phyloP scores from a whole-genome alignment of 2,888 invertebrate species.

The Leucania comma region DNA sequence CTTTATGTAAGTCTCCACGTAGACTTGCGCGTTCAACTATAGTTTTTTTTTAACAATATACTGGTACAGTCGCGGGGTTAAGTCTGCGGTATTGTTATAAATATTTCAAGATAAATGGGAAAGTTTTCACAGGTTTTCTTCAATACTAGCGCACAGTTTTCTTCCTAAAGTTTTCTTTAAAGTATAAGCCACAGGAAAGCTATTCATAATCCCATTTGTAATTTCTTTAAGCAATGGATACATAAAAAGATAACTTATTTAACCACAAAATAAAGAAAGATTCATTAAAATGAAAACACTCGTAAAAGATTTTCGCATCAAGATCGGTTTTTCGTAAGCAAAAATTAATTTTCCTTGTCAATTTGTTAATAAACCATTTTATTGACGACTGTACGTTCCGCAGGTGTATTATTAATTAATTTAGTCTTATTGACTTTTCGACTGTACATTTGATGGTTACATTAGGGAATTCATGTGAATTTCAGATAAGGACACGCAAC shows the following conservation, averaged over 20 bases:
- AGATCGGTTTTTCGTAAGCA: background rate
- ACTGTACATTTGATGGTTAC: conserved; percentile 60
- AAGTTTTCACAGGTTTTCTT: background rate
- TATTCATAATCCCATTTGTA: background rate
- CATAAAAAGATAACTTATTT: background rate
- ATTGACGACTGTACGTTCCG: conserved; percentile 65
- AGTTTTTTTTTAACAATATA: conserved; percentile 69
- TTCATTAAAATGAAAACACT: background rate
- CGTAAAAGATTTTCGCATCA: background rate
- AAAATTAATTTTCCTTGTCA: background rate
- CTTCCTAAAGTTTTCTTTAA: background rate
- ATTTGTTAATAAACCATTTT: conserved; percentile 24
- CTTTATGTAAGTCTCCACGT: conserved; percentile 66
- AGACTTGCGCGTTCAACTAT: conserved; percentile 86
- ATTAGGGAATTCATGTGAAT: conserved; percentile 65
- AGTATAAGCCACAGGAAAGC: background rate
- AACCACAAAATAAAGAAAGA: background rate
- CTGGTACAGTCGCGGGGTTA: conserved; percentile 64
- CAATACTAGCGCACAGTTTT: background rate
- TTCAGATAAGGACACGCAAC: conserved; percentile 68
- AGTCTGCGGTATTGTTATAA: conserved; percentile 43
- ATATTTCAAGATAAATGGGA: background rate
- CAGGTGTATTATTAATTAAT: conserved; percentile 75
- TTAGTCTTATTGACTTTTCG: conserved; percentile 76
- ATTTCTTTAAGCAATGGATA: background rate